Conservation (phyloP, 2,888 invertebrate genomes). For the Drosophila birchii region DNA sequence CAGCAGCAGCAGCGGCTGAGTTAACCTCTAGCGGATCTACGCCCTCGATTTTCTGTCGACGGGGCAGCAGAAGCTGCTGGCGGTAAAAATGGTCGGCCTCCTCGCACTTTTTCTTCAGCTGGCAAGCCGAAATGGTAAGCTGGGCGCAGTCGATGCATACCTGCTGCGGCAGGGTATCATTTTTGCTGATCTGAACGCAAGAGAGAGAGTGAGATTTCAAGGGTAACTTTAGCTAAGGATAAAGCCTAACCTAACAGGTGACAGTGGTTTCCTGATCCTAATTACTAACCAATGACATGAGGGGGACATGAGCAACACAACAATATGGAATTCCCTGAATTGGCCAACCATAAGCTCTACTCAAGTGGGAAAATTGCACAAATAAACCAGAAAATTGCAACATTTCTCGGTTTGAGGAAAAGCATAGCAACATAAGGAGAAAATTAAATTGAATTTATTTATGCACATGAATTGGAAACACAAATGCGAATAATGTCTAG, state of each 20-base stretch:
- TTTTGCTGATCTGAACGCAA: constrained; percentile 78
- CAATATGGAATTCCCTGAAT: constrained; percentile 27
- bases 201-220: neutral
- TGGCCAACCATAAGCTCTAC: constrained; percentile 39
- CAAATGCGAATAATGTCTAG: constrained; percentile 25
- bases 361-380: constrained; percentile 36
- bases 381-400: constrained; percentile 38
- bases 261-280: neutral
- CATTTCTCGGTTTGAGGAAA: constrained; percentile 34
- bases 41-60: constrained; percentile 81
- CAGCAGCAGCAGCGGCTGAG: constrained; percentile 28
- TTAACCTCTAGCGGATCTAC: constrained; percentile 20
- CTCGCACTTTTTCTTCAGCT: constrained; percentile 84
- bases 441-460: constrained; percentile 58
- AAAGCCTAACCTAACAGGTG: neutral
- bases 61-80: constrained; percentile 73
- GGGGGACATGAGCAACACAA: too few species aligned
- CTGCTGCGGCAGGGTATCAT: constrained; percentile 83
- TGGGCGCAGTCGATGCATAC: constrained; percentile 83
- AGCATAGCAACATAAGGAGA: constrained; percentile 29
- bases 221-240: neutral
- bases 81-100: constrained; percentile 84
- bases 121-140: constrained; percentile 82
- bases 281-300: too few species aligned
- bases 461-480: constrained; percentile 39